Evolutionary conservation across 2,113 vertebrate genomes (phyloP).

Genomic region (Sclerurus mexicanus): DNA sequence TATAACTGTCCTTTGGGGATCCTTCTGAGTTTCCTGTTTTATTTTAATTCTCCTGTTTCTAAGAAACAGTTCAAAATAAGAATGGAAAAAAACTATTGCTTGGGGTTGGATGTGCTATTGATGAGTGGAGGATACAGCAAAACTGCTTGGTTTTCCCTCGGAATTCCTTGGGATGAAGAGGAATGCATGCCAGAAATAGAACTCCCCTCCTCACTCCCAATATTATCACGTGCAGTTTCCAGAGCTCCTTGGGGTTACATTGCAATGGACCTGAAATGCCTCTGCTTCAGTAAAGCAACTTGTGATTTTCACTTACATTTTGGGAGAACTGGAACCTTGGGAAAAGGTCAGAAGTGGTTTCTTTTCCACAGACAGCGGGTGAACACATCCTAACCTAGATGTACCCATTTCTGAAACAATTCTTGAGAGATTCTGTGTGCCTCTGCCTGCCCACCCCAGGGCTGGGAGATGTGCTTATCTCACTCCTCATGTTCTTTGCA

Average conservation of each 20-base stretch:
- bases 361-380: not conserved
- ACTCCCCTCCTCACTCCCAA: rapidly evolving
- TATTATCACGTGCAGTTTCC: not conserved
- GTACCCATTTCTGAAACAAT: not conserved
- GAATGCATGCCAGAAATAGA: not conserved
- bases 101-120: not conserved
- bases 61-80: not conserved
- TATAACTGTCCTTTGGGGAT: not conserved
- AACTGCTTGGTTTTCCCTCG: not conserved
- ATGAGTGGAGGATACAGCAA: not conserved
- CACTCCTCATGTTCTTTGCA: not conserved
- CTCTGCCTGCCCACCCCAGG: not conserved
- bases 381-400: not conserved
- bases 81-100: not conserved
- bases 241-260: not conserved
- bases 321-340: not conserved
- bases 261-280: not conserved
- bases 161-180: not conserved
- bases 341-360: not conserved
- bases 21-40: not conserved
- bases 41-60: constrained; percentile 4
- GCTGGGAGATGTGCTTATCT: not conserved
- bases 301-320: not conserved
- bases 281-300: not conserved
- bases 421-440: not conserved